phyloP scores from a whole-genome alignment of 92 coral and sea anemone species.

The Desmophyllum pertusum region DNA sequence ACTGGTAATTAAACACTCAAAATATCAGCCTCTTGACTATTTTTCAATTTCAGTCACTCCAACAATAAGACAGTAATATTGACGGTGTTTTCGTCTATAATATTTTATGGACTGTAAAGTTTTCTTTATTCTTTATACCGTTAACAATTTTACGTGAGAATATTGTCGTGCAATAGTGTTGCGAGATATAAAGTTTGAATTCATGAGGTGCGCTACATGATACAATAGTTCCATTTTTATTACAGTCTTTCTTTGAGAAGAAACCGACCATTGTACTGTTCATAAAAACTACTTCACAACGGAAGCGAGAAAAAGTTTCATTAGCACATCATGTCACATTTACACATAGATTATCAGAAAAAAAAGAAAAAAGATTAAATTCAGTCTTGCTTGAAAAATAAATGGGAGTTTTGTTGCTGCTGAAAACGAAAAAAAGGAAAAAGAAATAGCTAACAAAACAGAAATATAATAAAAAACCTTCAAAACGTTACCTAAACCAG shows the following conservation, averaged over 20 bases:
- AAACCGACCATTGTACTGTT: neutral
- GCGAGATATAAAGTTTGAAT: neutral
- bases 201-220: neutral
- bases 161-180: neutral
- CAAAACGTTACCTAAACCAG: neutral
- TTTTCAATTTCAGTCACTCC: neutral
- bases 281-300: neutral
- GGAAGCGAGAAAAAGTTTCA: conserved; percentile 14
- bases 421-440: neutral
- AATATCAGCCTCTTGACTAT: neutral
- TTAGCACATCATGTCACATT: neutral
- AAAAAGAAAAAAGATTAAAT: neutral
- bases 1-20: neutral
- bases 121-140: neutral
- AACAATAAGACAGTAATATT: too few relatives aligned
- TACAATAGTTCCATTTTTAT: neutral
- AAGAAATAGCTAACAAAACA: neutral
- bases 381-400: neutral
- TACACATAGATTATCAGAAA: neutral
- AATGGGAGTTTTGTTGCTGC: neutral
- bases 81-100: neutral
- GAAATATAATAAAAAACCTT: neutral
- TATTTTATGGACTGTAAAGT: neutral
- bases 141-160: neutral
- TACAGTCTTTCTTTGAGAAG: neutral